Conservation (phyloP, 2,113 vertebrate genomes). For the Clarias magur region DNA sequence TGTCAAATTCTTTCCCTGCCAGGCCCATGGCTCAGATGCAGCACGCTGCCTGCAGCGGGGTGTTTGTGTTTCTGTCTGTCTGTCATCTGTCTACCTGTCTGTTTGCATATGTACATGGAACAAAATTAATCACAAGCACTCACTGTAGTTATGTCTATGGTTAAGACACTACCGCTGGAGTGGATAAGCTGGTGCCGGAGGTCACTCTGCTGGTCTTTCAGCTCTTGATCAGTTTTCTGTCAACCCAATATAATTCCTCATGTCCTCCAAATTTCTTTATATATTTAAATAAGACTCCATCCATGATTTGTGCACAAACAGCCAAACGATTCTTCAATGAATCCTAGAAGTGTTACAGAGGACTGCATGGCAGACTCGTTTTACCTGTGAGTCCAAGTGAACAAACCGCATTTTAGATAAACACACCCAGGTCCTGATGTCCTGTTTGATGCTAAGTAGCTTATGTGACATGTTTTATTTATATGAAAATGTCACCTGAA, state of each 20-base stretch:
- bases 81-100: background rate
- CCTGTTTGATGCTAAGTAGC: background rate
- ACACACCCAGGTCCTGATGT: background rate
- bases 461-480: background rate
- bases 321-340: background rate
- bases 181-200: background rate
- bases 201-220: background rate
- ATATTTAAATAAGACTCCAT: background rate
- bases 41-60: constrained; percentile 36
- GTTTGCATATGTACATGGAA: background rate
- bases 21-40: constrained; percentile 48
- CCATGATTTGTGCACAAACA: background rate
- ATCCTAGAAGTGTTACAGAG: background rate
- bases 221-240: background rate
- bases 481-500: background rate
- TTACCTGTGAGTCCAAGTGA: background rate
- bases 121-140: constrained; percentile 17
- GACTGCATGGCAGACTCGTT: background rate
- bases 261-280: background rate
- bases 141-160: background rate
- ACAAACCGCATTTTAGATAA: background rate
- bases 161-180: background rate
- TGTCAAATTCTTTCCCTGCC: constrained; percentile 46
- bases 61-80: constrained; percentile 22
- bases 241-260: background rate